Evolutionary conservation across 1,140 invertebrate genomes (phyloP).

Genomic region (Bombus waltoni): DNA sequence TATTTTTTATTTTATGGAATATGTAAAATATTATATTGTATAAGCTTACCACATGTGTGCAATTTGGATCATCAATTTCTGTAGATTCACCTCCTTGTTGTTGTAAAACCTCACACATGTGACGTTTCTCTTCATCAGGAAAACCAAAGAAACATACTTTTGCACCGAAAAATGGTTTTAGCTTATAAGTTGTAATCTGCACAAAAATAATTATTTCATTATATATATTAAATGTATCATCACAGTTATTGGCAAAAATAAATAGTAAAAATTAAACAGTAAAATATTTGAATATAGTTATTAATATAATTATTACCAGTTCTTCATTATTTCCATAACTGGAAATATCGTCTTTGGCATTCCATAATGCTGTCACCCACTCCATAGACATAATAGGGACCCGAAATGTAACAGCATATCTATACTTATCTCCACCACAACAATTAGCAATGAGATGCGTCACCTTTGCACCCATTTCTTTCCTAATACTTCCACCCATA

Average conservation of each 20-base stretch:
- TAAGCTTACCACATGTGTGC: slow-evolving; percentile 95
- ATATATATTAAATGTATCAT: neutral
- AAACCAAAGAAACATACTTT: slow-evolving; percentile 95
- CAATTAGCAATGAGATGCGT: slow-evolving; percentile 96
- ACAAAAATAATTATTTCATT: slow-evolving; percentile 29
- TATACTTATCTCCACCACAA: slow-evolving; percentile 93
- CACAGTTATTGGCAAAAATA: neutral
- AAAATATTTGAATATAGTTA: neutral
- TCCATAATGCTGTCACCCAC: slow-evolving; percentile 95
- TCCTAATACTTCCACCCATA: slow-evolving; percentile 97
- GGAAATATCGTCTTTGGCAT: slow-evolving; percentile 87
- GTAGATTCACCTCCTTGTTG: slow-evolving; percentile 92
- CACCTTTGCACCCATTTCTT: slow-evolving; percentile 92
- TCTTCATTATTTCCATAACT: slow-evolving; percentile 85
- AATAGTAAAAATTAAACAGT: neutral
- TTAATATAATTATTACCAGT: slow-evolving; percentile 82
- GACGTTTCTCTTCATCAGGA: slow-evolving; percentile 92
- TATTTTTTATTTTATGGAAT: slow-evolving; percentile 21
- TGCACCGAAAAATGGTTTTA: slow-evolving; percentile 94
- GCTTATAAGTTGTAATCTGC: slow-evolving; percentile 84
- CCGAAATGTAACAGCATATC: slow-evolving; percentile 93
- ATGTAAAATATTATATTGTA: neutral
- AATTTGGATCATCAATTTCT: slow-evolving; percentile 89
- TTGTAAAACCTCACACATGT: slow-evolving; percentile 94
- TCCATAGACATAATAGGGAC: slow-evolving; percentile 93